Conservation (phyloP, 2,113 vertebrate species). For the Poeciliopsis turrubarensis region DNA sequence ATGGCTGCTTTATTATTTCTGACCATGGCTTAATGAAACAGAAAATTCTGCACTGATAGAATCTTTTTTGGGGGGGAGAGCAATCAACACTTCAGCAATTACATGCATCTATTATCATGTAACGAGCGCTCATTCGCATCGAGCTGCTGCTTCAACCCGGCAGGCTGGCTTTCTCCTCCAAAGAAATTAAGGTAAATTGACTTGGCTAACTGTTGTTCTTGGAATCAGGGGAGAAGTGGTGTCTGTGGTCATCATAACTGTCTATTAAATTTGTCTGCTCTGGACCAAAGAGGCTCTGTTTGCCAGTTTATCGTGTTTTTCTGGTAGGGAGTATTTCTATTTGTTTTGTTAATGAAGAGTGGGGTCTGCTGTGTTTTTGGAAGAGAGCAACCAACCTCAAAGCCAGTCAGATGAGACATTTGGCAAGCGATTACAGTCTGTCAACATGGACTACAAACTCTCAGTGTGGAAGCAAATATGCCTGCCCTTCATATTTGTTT, state of each 20-base stretch:
- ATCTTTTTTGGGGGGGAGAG: constrained; percentile 59
- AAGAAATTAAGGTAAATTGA: constrained; percentile 71
- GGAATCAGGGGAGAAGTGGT: constrained; percentile 50
- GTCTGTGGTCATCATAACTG: constrained; percentile 68
- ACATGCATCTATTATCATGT: constrained; percentile 67
- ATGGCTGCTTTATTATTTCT: constrained; percentile 71
- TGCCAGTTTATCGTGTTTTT: constrained; percentile 37
- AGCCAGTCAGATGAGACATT: constrained; percentile 63
- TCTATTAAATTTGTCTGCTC: constrained; percentile 57
- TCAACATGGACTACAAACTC: constrained; percentile 61
- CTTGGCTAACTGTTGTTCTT: constrained; percentile 68
- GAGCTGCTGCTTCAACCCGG: constrained; percentile 48
- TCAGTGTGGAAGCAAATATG: constrained; percentile 48
- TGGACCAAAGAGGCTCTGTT: constrained; percentile 51
- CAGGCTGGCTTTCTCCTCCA: constrained; percentile 56
- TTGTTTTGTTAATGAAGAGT: constrained; percentile 54
- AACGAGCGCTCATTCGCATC: constrained; percentile 58
- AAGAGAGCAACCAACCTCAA: constrained; percentile 42
- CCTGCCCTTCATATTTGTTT: constrained; percentile 41
- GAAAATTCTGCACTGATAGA: constrained; percentile 68
- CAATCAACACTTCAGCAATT: constrained; percentile 71
- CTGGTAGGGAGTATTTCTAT: constrained; percentile 40
- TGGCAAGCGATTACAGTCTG: constrained; percentile 54
- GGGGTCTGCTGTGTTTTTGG: constrained; percentile 49
- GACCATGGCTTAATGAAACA: constrained; percentile 76